A percentile compares a stretch with the other conserved stretches of the same genome.
Conservation (phyloP, 2,797 vertebrate genomes). For the Poeciliopsis turneri region DNA sequence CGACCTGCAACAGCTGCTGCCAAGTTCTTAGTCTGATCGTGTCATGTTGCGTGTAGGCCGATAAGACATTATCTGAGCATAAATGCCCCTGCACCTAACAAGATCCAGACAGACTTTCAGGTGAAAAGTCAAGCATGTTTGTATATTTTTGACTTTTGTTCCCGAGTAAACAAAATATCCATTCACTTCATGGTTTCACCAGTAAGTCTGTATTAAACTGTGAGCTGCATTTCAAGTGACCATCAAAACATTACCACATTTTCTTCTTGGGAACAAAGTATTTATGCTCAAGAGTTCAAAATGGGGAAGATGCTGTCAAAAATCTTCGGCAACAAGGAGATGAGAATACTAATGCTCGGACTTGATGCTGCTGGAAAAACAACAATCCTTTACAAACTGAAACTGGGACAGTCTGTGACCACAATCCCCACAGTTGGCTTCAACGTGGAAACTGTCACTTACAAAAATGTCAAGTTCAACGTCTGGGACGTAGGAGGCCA, state of each 20-base stretch:
- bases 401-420: slow-evolving; percentile 99
- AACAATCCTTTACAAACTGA: slow-evolving; percentile 99
- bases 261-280: slow-evolving; percentile 57
- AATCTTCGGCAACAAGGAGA: slow-evolving; percentile 99
- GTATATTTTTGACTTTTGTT: slow-evolving; percentile 42
- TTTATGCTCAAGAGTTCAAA: slow-evolving; percentile 84
- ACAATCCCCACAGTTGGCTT: slow-evolving; percentile 99
- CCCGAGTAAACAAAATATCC: background rate
- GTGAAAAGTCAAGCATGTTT: slow-evolving; percentile 43
- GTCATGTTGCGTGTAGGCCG: slow-evolving; percentile 68
- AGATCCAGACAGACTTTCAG: slow-evolving; percentile 49
- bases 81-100: slow-evolving; percentile 40
- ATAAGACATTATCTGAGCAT: slow-evolving; percentile 56
- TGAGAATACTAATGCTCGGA: slow-evolving; percentile 99
- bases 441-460: slow-evolving; percentile 99
- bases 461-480: slow-evolving; percentile 99
- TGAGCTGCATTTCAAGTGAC: slow-evolving; percentile 37
- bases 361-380: slow-evolving; percentile 98
- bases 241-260: slow-evolving; percentile 12
- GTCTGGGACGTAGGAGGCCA: slow-evolving; percentile 99
- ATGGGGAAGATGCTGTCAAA: slow-evolving; percentile 99
- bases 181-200: slow-evolving; percentile 54
- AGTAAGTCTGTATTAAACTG: slow-evolving; percentile 38
- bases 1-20: slow-evolving; percentile 58
- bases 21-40: slow-evolving; percentile 57